phyloP scores from a whole-genome alignment of 2,113 vertebrate species.

The Rhinogobius similis region DNA sequence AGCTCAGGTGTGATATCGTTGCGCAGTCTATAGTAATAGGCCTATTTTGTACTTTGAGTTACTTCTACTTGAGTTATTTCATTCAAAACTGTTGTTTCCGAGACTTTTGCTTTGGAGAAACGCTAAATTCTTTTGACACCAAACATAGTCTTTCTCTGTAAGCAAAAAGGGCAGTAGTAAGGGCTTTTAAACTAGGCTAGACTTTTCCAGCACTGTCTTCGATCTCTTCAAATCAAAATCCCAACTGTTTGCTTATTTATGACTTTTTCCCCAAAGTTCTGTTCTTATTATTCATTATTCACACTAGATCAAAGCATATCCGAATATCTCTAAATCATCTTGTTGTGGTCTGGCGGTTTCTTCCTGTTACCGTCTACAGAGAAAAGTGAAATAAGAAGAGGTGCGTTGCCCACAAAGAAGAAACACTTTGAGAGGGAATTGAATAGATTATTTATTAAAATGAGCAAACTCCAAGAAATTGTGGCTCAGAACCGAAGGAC shows the following conservation, averaged over 20 bases:
- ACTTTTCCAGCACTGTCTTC: not conserved
- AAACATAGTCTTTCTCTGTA: not conserved
- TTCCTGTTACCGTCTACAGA: conserved; percentile 10
- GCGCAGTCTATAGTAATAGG: too few species aligned
- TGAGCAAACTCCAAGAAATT: conserved; percentile 1
- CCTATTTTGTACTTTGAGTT: not conserved
- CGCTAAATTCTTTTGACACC: not conserved
- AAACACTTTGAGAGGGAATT: conserved; percentile 13
- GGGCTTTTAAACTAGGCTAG: not conserved
- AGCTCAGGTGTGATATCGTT: not conserved
- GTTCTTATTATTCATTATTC: conserved; percentile 40
- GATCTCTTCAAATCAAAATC: not conserved
- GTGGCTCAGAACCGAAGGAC: conserved; percentile 45
- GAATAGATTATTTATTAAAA: conserved; percentile 44
- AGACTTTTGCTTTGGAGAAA: not conserved
- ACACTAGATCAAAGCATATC: conserved; percentile 51
- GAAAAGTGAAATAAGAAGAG: conserved; percentile 30
- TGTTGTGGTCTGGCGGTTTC: conserved; percentile 28
- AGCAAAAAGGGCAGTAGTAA: not conserved
- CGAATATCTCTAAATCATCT: conserved; percentile 37
- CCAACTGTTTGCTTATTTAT: conserved; percentile 11
- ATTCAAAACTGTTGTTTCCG: not conserved
- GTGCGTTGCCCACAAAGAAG: conserved; percentile 31
- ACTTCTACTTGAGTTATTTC: not conserved
- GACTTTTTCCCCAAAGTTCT: not conserved